These are phyloP conservation scores for Plumapathes pennacea DNA, from an alignment of 92 coral and sea anemone genomes.

Conservation along the genomic window DNA sequence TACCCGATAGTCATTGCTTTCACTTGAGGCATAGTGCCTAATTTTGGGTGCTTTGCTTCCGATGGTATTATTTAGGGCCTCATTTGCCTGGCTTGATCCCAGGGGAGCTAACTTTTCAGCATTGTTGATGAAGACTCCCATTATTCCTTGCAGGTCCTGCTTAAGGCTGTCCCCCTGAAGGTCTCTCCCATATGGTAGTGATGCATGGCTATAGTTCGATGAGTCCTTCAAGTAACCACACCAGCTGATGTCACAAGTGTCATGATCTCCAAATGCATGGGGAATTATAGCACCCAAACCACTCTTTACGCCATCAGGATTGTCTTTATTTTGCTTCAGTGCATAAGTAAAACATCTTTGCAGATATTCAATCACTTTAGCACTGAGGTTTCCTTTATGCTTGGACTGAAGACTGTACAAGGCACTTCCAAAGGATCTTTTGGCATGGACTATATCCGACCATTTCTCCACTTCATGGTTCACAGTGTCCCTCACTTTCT, in stretches of 20 bases:
- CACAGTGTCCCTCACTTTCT: slow-evolving; percentile 33
- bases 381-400: slow-evolving; percentile 8
- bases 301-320: slow-evolving; percentile 12
- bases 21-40: slow-evolving; percentile 42
- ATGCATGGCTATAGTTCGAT: slow-evolving; percentile 2
- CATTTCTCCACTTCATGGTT: slow-evolving; percentile 21
- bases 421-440: slow-evolving; percentile 11
- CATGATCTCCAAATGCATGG: slow-evolving; percentile 43
- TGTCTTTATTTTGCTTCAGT: slow-evolving; percentile 16
- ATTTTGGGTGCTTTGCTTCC: slow-evolving; percentile 55
- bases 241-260: slow-evolving; percentile 18
- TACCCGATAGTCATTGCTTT: slow-evolving; percentile 29
- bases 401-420: slow-evolving; percentile 16
- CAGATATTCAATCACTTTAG: slow-evolving; percentile 12
- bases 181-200: slow-evolving; percentile 28
- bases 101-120: slow-evolving; percentile 23
- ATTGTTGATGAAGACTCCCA: slow-evolving; percentile 8
- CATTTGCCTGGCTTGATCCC: slow-evolving; percentile 48
- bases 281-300: slow-evolving; percentile 26
- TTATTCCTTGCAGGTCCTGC: slow-evolving; percentile 7
- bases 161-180: slow-evolving; percentile 5
- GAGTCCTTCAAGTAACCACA: slow-evolving; percentile 25
- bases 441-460: slow-evolving; percentile 39
- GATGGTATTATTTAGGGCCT: slow-evolving; percentile 31
- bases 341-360: slow-evolving; percentile 35